Evolutionary conservation across 2,888 invertebrate genomes (phyloP), one percentile per base, ranked within the genome.

Genomic region (Stenichneumon culpator): DNA sequence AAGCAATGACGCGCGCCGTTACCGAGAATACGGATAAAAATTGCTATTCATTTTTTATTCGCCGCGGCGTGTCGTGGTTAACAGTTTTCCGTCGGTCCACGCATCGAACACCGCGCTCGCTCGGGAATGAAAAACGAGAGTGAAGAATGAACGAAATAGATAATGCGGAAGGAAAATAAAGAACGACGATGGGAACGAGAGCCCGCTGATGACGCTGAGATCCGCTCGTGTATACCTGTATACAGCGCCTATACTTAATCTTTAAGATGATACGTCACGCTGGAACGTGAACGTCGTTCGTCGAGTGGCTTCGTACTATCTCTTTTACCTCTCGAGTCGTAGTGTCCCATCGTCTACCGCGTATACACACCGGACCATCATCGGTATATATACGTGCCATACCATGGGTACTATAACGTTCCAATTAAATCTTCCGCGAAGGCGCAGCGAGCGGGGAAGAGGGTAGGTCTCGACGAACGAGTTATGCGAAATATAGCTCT

Each of bases 401-500:
- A 47, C 60, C 32, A 44, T 73, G n/a, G 39, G 28, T 72, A 63
- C 36, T 52, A 72, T 67, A 70, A 68, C 57, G 75, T 80, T 72
- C 80, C 84, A 84, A 84, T 84, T 84, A 84, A 80, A 84, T 84
- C 77, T 80, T 80, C 60, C 67, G 36, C 60, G 73, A 80, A 60
- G 72, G 39, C 36, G 39, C 36, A 28, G 25, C 39, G 50, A 79
- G 52, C 47, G 74, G 73, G 50, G 44, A 75, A 52, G 36, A 63
- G 68, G 52, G 72, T 14, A 79, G 57, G 22, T 28, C 47, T 28
- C 50, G 44, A 68, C 70, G 80, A 84, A 80, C 84, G 80, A 72
- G 77, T 80, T 84, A 84, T 87, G 75, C 80, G 82, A 79, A 80
- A 86, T 86, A 84, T 86, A 86, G 79, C 81, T 86, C 86, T 86